phyloP scores from a whole-genome alignment of 1,140 invertebrate species.

The Mycetomoellerius zeteki region DNA sequence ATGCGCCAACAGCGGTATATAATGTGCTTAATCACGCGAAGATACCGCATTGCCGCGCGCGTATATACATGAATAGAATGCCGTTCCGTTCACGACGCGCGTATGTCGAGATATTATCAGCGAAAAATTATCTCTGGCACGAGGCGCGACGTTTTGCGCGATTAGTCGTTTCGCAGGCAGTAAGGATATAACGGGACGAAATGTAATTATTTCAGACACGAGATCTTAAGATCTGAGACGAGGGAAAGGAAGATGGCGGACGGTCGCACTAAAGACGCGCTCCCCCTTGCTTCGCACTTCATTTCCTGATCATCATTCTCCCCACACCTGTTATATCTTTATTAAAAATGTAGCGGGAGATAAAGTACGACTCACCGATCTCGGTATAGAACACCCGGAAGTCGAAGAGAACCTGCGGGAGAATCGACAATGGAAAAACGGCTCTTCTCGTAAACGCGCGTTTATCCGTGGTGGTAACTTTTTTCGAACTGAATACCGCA shows the following conservation, averaged over 20 bases:
- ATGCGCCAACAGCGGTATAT: neutral
- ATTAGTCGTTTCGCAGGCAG: neutral
- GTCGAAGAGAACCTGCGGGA: neutral
- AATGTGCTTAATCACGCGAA: neutral
- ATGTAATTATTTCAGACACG: conserved; percentile 14
- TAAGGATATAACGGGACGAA: conserved; percentile 25
- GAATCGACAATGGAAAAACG: neutral
- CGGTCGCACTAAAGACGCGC: neutral
- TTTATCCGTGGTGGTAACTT: neutral
- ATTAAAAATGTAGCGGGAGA: neutral
- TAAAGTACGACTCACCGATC: neutral
- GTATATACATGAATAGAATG: neutral
- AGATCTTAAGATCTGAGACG: neutral
- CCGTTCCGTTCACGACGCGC: neutral
- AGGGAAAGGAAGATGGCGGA: neutral
- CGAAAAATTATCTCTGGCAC: neutral
- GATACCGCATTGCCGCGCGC: neutral
- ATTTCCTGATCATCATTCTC: neutral
- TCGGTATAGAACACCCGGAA: neutral
- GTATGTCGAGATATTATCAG: neutral
- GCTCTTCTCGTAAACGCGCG: neutral
- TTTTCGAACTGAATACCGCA: neutral
- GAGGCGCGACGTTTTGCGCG: neutral
- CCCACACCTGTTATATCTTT: neutral
- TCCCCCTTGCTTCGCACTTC: neutral